phyloP scores from a whole-genome alignment of 2,888 invertebrate species.

The Lumbricus terrestris region DNA sequence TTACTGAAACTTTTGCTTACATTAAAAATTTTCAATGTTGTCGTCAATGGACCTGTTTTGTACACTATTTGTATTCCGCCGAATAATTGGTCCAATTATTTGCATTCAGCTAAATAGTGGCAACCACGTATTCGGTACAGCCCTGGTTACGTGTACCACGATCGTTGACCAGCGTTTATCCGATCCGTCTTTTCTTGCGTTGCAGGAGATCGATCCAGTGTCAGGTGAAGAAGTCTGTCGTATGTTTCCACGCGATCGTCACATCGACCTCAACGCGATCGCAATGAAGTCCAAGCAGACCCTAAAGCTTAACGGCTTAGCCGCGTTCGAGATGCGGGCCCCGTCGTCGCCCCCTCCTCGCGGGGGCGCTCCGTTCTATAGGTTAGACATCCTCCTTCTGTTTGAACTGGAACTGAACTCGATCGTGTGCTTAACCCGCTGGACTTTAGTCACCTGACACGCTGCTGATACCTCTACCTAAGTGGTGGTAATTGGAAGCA shows the following conservation, averaged over 20 bases:
- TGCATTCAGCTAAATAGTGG: too few species aligned
- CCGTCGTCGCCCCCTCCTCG: neutral
- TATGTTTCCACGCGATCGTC: slow-evolving; percentile 81
- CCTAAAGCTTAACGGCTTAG: slow-evolving; percentile 16
- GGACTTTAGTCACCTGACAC: neutral
- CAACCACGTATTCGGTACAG: neutral
- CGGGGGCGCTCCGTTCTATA: neutral
- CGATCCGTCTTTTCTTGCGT: slow-evolving; percentile 17
- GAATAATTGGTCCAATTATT: too few species aligned
- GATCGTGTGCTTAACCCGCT: neutral
- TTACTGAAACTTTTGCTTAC: too few species aligned
- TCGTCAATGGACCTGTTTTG: too few species aligned
- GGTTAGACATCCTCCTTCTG: neutral
- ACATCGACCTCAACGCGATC: slow-evolving; percentile 53
- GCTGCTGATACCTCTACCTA: neutral
- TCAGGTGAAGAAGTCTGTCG: slow-evolving; percentile 91
- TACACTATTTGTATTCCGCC: too few species aligned
- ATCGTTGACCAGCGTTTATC: neutral
- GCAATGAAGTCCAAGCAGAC: slow-evolving; percentile 50
- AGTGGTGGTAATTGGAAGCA: neutral
- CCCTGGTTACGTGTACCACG: neutral
- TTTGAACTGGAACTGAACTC: neutral
- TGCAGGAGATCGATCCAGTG: slow-evolving; percentile 90
- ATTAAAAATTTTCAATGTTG: too few species aligned
- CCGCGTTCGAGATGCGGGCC: neutral